phyloP scores from a whole-genome alignment of 35 echinoderm and acorn worm species.

The Amphiura filiformis region DNA sequence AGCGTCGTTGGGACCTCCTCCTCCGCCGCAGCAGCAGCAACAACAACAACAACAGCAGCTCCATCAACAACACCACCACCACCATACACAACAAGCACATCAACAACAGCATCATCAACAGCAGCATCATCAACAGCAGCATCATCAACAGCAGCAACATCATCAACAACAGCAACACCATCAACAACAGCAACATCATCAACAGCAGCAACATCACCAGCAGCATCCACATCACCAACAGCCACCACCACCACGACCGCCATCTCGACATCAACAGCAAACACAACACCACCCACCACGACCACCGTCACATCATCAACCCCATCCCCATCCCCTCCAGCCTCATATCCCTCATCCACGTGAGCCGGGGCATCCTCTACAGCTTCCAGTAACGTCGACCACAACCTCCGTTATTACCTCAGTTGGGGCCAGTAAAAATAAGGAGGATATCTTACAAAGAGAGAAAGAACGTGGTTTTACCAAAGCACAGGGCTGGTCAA shows the following conservation, averaged over 20 bases:
- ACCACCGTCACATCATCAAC: slow-evolving; percentile 10
- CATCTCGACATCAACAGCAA: slow-evolving; percentile 23
- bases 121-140: not conserved
- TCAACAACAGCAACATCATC: not conserved
- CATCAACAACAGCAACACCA: not conserved
- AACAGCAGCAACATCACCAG: not conserved
- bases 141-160: not conserved
- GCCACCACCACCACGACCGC: slow-evolving; percentile 25
- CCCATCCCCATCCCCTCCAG: not conserved
- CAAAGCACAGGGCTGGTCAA: slow-evolving; percentile 32
- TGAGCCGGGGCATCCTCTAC: slow-evolving; percentile 1
- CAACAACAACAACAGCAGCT: slow-evolving; percentile 10
- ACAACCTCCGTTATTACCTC: not conserved
- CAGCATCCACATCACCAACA: not conserved
- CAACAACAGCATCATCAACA: not conserved
- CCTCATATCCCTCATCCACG: not conserved
- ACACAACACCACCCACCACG: slow-evolving; percentile 10
- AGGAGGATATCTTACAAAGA: slow-evolving; percentile 24
- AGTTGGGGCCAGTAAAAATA: not conserved
- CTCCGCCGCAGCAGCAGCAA: not conserved
- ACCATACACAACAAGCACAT: not conserved
- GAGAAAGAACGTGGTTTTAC: slow-evolving; percentile 29
- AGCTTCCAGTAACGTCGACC: not conserved
- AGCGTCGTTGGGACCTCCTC: not conserved
- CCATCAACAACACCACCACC: slow-evolving; percentile 15